Conservation (phyloP, 2,113 vertebrate genomes). For the Bambusicola thoracicus region DNA sequence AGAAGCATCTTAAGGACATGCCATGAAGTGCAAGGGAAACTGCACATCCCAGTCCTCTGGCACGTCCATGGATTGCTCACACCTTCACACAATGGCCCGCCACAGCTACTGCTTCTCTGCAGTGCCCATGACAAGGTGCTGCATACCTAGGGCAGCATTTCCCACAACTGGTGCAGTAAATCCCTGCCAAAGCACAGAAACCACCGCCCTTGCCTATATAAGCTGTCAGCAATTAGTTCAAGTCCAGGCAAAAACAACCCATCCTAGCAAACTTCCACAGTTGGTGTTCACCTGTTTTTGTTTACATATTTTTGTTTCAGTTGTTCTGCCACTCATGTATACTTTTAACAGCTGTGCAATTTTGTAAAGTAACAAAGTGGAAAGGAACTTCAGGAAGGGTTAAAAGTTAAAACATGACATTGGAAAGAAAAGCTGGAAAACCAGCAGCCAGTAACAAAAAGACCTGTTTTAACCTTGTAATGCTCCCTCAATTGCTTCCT, state of each 20-base stretch:
- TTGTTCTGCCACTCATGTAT: background rate
- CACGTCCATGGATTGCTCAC: background rate
- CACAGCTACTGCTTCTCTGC: background rate
- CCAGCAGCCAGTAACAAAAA: background rate
- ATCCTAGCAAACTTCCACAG: background rate
- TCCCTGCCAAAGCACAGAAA: background rate
- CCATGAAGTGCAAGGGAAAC: background rate
- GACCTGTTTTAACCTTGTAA: background rate
- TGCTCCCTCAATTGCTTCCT: background rate
- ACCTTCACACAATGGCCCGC: background rate
- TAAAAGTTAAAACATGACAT: background rate
- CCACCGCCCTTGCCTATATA: background rate
- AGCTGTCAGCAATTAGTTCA: background rate
- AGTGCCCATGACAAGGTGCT: rapidly evolving
- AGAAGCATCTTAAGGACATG: background rate
- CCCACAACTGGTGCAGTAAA: rapidly evolving
- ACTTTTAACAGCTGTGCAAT: background rate
- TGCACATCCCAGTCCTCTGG: background rate
- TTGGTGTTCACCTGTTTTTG: background rate
- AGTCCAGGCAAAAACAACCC: background rate
- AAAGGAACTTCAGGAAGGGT: background rate
- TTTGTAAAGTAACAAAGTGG: background rate
- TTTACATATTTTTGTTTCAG: background rate
- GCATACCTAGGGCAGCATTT: background rate
- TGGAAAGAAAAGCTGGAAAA: background rate